Conservation (phyloP, 2,113 vertebrate genomes). For the Rostratula benghalensis region DNA sequence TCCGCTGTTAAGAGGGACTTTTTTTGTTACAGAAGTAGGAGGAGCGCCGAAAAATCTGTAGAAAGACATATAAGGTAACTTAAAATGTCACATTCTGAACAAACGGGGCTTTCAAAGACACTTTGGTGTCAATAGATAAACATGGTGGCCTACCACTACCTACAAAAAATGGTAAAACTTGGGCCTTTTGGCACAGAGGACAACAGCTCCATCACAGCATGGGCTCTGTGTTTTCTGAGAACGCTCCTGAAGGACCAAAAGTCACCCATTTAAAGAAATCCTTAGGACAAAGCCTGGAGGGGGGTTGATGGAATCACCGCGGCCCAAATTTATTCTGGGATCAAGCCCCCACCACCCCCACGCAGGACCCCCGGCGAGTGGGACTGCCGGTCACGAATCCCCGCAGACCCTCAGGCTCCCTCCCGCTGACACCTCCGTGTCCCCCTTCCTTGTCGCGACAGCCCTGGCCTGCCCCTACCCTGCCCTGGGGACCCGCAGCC, state of each 20-base stretch:
- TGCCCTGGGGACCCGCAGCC: too few relatives aligned
- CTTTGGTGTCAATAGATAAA: background rate
- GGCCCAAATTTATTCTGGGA: rapidly evolving
- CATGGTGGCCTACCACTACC: background rate
- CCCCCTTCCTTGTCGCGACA: background rate
- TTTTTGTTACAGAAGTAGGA: background rate
- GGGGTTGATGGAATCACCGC: rapidly evolving
- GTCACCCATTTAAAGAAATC: rapidly evolving
- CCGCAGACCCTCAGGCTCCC: rapidly evolving
- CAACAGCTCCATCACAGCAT: too few relatives aligned
- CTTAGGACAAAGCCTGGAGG: background rate
- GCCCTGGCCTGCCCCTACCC: background rate
- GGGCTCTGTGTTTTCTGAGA: background rate
- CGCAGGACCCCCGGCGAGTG: rapidly evolving
- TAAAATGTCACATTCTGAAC: background rate
- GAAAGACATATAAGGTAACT: background rate
- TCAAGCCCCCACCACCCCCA: background rate
- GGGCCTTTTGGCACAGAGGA: background rate
- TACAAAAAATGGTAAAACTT: rapidly evolving
- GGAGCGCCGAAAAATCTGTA: background rate
- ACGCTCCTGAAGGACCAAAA: rapidly evolving
- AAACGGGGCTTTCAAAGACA: background rate
- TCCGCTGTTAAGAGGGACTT: rapidly evolving
- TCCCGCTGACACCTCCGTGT: rapidly evolving
- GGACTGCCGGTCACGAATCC: rapidly evolving